Base-by-base conservation (phyloP, 2,888 invertebrate genomes). In the Eutolmus rufibarbis region DNA sequence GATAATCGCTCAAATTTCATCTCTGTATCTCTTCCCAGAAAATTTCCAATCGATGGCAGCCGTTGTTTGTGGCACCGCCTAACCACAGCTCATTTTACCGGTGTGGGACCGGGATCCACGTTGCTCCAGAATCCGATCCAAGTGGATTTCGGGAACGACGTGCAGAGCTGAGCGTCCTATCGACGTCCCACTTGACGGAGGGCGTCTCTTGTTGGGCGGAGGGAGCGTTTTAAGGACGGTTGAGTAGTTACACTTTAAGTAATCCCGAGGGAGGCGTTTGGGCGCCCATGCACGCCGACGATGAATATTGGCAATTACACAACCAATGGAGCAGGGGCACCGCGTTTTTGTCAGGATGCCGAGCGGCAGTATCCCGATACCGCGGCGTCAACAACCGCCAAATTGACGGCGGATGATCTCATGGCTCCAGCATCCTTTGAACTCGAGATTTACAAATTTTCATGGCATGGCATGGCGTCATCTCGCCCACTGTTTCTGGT, bases 231-330 rank as follows among this genome's bases (percentile, higher is more conserved):
- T 79, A 79, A 79, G 79, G 51, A 28, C 28, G 14, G 79, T n/a
- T 51, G 79, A 51, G 19, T 79, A 46, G 79, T 51, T 79, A 51
- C 31, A 19, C 28, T 79, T 79, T 16, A 51, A 79, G 56, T 51
- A 28, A 51, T 51, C 28, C 79, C 56, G 2, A n/a, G 79, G 79
- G 51, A 79, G 79, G 79, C 28, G 23, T 31, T 28, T 46, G 79
- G 23, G 51, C 79, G 16, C 19, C 51, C 51, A 5, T 79, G 51
- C n/a, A 31, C 19, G 16, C 5, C 31, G 46, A 79, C 56, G 79
- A 79, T 79, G 79, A 51, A 79, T 79, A 79, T 79, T 79, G 79
- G 28, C 51, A 79, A 79, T 79, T 79, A 51, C 28, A 79, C 51
- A 51, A 46, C 31, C 46, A 51, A 46, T 51, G 31, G 79, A 79